These are phyloP conservation scores for Drosophila sechellia DNA, from an alignment of 1,140 invertebrate species.

Conservation along the genomic window DNA sequence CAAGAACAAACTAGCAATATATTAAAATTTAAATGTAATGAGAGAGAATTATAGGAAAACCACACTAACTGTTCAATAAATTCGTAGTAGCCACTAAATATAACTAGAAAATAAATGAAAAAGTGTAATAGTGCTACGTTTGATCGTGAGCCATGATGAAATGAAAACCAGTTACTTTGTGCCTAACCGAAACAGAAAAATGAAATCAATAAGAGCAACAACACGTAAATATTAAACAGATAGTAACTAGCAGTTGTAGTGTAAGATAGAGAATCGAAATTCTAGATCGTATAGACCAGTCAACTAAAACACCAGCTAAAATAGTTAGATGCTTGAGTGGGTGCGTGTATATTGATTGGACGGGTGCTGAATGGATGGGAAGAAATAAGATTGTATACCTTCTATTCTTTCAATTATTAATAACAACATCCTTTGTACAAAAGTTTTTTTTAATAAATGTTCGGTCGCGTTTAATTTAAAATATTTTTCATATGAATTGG, in stretches of 20 bases:
- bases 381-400: background rate
- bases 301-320: slow-evolving; percentile 51
- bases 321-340: slow-evolving; percentile 18
- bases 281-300: slow-evolving; percentile 54
- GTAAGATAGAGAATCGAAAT: slow-evolving; percentile 56
- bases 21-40: slow-evolving; percentile 50
- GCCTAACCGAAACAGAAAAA: slow-evolving; percentile 69
- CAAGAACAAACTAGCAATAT: slow-evolving; percentile 56
- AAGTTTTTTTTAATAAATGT: no score
- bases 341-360: slow-evolving; percentile 10
- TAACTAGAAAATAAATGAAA: slow-evolving; percentile 72
- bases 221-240: slow-evolving; percentile 59
- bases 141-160: slow-evolving; percentile 35
- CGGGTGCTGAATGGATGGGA: slow-evolving; percentile 6
- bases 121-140: slow-evolving; percentile 51
- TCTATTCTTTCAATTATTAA: background rate
- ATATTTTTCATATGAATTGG: background rate
- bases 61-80: slow-evolving; percentile 65
- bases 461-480: background rate
- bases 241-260: slow-evolving; percentile 61
- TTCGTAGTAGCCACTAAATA: slow-evolving; percentile 61
- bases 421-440: no score
- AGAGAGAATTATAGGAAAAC: slow-evolving; percentile 27
- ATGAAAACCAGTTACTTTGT: slow-evolving; percentile 75
- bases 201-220: slow-evolving; percentile 70